phyloP scores from a whole-genome alignment of 2,113 vertebrate species.

The Scalopus aquaticus region DNA sequence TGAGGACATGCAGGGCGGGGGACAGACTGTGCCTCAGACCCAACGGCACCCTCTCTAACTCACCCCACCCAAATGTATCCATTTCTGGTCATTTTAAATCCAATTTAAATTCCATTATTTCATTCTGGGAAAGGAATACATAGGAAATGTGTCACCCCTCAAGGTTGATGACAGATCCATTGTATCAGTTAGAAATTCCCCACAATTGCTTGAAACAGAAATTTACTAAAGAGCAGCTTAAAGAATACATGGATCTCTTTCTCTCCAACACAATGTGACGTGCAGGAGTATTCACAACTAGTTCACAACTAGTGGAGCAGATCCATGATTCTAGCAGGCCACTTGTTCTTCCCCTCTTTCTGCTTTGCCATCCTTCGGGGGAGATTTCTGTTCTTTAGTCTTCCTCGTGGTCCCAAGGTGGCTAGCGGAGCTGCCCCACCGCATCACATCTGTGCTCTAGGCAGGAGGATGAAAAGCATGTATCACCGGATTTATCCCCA shows the following conservation, averaged over 20 bases:
- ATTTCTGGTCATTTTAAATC: constrained; percentile 2
- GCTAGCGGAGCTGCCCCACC: background rate
- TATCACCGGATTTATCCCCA: background rate
- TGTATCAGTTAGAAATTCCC: background rate
- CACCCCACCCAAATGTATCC: background rate
- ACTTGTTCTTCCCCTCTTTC: background rate
- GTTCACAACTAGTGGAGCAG: background rate
- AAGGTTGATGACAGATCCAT: background rate
- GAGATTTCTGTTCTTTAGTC: background rate
- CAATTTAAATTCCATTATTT: constrained; percentile 39
- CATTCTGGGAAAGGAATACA: background rate
- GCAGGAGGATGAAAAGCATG: background rate
- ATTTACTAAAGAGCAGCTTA: background rate
- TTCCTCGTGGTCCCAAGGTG: background rate
- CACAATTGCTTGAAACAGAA: background rate
- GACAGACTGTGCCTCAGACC: background rate
- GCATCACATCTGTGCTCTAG: background rate
- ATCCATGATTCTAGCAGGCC: background rate
- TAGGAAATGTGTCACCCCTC: background rate
- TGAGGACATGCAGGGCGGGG: background rate
- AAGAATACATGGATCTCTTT: background rate
- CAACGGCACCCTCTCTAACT: background rate
- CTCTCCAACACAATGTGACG: background rate
- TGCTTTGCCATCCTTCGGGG: background rate
- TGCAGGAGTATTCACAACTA: background rate